phyloP scores from a whole-genome alignment of 2,888 invertebrate species.

The Dasypolia templi region DNA sequence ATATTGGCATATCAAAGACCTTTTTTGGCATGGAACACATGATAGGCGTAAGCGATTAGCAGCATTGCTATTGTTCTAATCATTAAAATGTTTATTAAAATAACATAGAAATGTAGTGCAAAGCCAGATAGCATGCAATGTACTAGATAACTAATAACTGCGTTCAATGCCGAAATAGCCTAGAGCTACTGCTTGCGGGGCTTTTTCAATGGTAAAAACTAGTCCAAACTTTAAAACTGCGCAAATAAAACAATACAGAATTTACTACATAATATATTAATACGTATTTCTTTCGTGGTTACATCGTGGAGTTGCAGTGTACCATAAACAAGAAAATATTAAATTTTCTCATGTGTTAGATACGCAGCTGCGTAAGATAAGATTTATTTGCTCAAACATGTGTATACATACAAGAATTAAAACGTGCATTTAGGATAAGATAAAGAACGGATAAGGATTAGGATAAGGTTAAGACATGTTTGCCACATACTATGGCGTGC shows the following conservation, averaged over 20 bases:
- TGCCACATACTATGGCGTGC: no score
- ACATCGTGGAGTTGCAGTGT: background rate
- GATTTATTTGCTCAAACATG: no score
- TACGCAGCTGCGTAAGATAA: no score
- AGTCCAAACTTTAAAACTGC: background rate
- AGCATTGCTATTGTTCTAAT: background rate
- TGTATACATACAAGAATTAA: no score
- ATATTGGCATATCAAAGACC: slow-evolving; percentile 80
- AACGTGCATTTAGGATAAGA: no score
- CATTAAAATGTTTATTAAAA: background rate
- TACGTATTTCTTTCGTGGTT: background rate
- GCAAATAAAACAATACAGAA: background rate
- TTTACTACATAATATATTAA: no score
- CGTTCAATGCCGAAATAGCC: background rate
- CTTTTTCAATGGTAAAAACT: background rate
- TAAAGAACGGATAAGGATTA: no score
- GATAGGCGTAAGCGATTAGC: slow-evolving; percentile 34
- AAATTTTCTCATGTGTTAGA: background rate
- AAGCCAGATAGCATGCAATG: no score
- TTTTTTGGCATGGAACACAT: slow-evolving; percentile 50
- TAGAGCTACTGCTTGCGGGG: background rate
- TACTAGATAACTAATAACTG: no score
- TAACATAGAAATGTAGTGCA: background rate
- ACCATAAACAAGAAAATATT: background rate
- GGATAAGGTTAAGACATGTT: no score